Conservation (phyloP, 2,797 vertebrate species). For the Chanos chanos region DNA sequence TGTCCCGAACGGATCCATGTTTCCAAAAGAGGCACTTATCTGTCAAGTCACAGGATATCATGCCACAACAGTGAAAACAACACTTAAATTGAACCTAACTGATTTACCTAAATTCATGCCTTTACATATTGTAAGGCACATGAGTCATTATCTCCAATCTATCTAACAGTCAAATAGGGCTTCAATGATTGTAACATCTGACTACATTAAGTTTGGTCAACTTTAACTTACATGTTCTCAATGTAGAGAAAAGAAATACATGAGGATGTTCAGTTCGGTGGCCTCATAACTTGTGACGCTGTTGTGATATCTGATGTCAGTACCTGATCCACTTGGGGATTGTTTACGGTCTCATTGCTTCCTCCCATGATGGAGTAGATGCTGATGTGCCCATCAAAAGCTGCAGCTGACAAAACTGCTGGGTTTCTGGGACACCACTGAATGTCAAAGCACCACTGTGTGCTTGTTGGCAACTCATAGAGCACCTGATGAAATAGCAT, state of each 20-base stretch:
- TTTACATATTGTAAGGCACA: too few relatives aligned
- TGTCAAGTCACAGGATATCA: constrained; percentile 47
- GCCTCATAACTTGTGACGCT: too few relatives aligned
- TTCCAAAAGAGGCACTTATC: constrained; percentile 91
- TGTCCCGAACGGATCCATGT: constrained; percentile 92
- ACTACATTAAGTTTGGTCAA: too few relatives aligned
- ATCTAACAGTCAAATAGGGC: too few relatives aligned
- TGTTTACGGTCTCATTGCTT: constrained; percentile 74
- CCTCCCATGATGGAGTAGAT: constrained; percentile 97
- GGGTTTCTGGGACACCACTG: constrained; percentile 98
- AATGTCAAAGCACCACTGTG: constrained; percentile 97
- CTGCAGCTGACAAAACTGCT: constrained; percentile 87
- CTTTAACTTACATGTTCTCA: too few relatives aligned
- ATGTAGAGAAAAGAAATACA: too few relatives aligned
- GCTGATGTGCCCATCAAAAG: constrained; percentile 88
- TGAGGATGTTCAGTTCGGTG: too few relatives aligned
- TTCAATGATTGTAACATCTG: too few relatives aligned
- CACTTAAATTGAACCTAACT: too few relatives aligned
- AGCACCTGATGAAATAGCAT: constrained; percentile 73
- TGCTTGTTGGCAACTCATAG: constrained; percentile 90
- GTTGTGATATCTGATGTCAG: too few relatives aligned
- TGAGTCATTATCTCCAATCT: too few relatives aligned
- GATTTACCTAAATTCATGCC: too few relatives aligned
- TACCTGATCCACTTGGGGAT: constrained; percentile 89
- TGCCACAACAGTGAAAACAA: constrained; percentile 12